Conservation (phyloP, 2,113 vertebrate species). For the Jacana jacana region DNA sequence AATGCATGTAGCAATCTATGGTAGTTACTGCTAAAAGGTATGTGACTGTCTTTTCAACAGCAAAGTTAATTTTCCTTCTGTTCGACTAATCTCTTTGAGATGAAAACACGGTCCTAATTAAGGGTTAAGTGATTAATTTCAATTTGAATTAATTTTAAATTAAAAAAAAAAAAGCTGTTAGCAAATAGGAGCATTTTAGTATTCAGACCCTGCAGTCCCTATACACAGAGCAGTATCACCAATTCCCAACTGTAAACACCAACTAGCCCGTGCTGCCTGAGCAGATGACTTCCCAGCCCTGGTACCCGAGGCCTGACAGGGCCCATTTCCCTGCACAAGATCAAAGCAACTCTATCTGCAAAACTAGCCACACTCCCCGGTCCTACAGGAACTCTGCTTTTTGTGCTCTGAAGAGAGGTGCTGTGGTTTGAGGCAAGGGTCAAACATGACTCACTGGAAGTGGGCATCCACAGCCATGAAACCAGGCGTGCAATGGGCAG, state of each 20-base stretch:
- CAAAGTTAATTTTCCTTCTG: constrained; percentile 58
- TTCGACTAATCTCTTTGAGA: constrained; percentile 32
- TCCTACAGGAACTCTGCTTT: constrained; percentile 59
- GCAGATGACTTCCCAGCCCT: constrained; percentile 73
- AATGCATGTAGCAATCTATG: constrained; percentile 20
- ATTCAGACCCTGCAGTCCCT: constrained; percentile 30
- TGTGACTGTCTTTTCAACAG: constrained; percentile 7
- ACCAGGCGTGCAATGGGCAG: neutral
- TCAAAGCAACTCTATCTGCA: constrained; percentile 67
- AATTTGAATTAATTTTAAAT: constrained; percentile 63
- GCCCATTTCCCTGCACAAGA: constrained; percentile 67
- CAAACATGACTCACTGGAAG: neutral
- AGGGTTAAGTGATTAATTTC: constrained; percentile 65
- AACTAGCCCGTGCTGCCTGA: neutral
- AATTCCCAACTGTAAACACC: constrained; percentile 59
- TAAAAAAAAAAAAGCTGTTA: constrained; percentile 57
- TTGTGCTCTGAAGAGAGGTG: constrained; percentile 20
- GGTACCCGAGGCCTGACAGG: constrained; percentile 38
- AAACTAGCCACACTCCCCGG: constrained; percentile 24
- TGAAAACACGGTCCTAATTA: constrained; percentile 45
- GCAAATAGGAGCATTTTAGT: constrained; percentile 57
- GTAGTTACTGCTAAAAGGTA: constrained; percentile 49
- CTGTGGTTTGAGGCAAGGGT: neutral
- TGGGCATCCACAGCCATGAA: constrained; percentile 2
- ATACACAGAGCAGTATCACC: constrained; percentile 11